Evolutionary conservation across 2,797 vertebrate species (phyloP), one percentile per base, ranked within the genome.

Genomic region (Artibeus jamaicensis): DNA sequence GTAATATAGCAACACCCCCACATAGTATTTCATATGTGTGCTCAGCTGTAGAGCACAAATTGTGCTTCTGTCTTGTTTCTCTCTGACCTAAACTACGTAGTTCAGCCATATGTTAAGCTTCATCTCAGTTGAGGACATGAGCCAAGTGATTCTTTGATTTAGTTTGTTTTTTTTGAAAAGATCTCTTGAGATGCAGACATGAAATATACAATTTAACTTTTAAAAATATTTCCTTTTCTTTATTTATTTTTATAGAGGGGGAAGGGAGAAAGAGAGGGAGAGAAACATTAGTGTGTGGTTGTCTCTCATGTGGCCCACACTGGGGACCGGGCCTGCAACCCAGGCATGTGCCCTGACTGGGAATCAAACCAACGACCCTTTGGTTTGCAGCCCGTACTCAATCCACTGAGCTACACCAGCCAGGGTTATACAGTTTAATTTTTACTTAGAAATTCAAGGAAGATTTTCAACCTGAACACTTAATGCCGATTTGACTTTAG

Each of bases 61-160:
- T 97, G 97, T 97, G 95, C 97, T 97, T 96, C 95, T 98, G 78
- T 82, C 96, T 96, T 96, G 89, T 98, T 97, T 97, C 97, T 97
- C 97, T 94, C 97, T 98, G 97, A 98, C 97, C 97, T 91, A 97
- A 94, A 96, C 95, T 95, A 77, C 95, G 97, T 86, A 95, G 97
- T 97, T 98, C 91, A 97, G 89, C 97, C 97, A 95, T 98, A 98
- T 97, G 97, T 97, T 97, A 96, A 89, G 95, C 83, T 96, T 97
- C 96, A 96, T 96, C 85, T 95, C 91, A 89, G 57, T 59, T 92
- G 46, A 62, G 88, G 92, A 95, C 44, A 16, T 68, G 92, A 95
- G 94, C 96, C 96, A 97, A 97, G 89, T 95, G 95, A 93, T 91
- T 96, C 83, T 95, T 98, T 86, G 83, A n/a, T 95, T 97, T 88